Conservation (phyloP, 1,140 invertebrate species). For the Pseudomyrmex cubaensis region DNA sequence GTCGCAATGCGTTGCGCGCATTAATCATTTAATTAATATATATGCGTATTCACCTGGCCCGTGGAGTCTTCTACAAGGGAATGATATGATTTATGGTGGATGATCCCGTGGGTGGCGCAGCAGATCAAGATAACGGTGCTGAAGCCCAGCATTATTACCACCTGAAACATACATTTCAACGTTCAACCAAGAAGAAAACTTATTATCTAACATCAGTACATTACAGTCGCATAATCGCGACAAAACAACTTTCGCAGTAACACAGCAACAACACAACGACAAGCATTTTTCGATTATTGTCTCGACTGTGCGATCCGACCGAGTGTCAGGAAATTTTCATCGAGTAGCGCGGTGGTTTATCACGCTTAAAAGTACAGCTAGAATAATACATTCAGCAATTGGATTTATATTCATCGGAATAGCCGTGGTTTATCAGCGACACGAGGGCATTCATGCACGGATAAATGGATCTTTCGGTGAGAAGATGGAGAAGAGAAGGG, state of each 20-base stretch:
- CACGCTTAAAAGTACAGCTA: constrained; percentile 50
- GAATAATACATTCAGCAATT: constrained; percentile 58
- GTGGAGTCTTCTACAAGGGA: constrained; percentile 28
- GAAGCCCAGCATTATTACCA: constrained; percentile 43
- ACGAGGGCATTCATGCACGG: constrained; percentile 61
- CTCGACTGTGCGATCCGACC: neutral
- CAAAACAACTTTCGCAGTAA: neutral
- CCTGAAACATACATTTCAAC: constrained; percentile 52
- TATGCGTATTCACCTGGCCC: constrained; percentile 58
- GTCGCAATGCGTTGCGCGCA: constrained; percentile 39
- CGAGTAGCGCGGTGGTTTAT: constrained; percentile 50
- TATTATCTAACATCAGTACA: neutral
- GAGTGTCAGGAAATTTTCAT: constrained; percentile 45
- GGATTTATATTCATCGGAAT: constrained; percentile 77
- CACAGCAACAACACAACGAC: neutral
- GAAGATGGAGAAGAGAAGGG: neutral
- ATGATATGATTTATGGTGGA: constrained; percentile 62
- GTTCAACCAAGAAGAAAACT: neutral
- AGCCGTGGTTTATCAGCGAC: constrained; percentile 71
- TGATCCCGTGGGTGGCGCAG: constrained; percentile 62
- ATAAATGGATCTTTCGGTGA: constrained; percentile 71
- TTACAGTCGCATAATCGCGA: neutral
- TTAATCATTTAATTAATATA: constrained; percentile 47
- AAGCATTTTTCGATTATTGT: neutral
- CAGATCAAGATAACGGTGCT: constrained; percentile 59